A percentile compares a stretch with the other conserved stretches of the same genome.
Conservation (phyloP, 2,797 vertebrate species). For the Rhincodon typus region DNA sequence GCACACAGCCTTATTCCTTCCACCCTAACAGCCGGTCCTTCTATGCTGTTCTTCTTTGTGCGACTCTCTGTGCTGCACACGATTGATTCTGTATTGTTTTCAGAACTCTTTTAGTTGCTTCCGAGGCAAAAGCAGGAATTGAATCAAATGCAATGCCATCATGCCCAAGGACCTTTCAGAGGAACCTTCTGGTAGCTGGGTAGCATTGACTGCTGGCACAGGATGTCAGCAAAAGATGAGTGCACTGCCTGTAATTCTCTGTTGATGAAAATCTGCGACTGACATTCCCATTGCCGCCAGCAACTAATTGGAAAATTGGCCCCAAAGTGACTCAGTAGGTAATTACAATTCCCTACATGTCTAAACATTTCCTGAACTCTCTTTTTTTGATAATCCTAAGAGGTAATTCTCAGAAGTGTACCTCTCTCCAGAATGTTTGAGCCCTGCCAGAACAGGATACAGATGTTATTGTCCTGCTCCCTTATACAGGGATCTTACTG, state of each 20-base stretch:
- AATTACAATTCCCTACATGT: slow-evolving; percentile 13
- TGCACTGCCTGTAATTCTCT: not conserved
- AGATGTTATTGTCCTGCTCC: not conserved
- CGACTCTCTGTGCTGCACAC: not conserved
- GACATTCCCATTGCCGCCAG: not conserved
- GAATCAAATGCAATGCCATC: not conserved
- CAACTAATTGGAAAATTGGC: slow-evolving; percentile 21
- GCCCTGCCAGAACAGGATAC: not conserved
- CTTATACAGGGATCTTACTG: not conserved
- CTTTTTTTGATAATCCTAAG: not conserved
- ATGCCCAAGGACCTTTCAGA: not conserved
- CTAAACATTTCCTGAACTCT: slow-evolving; percentile 21
- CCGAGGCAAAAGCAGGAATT: not conserved
- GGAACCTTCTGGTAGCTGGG: not conserved
- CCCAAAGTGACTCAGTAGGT: not conserved
- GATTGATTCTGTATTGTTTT: not conserved
- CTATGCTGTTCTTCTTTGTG: no score
- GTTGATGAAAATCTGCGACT: not conserved
- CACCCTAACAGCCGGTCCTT: not conserved
- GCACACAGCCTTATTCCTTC: not conserved
- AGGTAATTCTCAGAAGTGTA: not conserved
- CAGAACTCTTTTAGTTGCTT: not conserved
- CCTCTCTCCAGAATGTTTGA: not conserved
- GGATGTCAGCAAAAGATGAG: not conserved
- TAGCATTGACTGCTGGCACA: not conserved